Evolutionary conservation across 2,113 vertebrate genomes (phyloP).

Genomic region (Myodes glareolus): DNA sequence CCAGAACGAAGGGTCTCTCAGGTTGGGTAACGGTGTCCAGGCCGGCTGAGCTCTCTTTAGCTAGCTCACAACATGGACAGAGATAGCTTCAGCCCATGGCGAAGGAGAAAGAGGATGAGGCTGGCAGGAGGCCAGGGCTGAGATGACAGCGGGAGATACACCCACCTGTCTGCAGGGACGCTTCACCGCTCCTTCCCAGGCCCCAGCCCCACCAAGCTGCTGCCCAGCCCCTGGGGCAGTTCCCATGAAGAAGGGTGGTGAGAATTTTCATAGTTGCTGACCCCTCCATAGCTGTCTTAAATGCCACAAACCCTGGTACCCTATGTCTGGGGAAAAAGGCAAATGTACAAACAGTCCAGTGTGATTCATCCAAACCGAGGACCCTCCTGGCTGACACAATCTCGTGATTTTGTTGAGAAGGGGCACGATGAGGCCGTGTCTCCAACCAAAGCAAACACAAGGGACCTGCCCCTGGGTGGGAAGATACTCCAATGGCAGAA

Average conservation of each 20-base stretch:
- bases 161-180: constrained; percentile 78
- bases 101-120: constrained; percentile 72
- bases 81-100: constrained; percentile 57
- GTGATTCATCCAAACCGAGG: constrained; percentile 17
- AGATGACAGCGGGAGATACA: constrained; percentile 79
- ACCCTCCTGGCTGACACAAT: constrained; percentile 28
- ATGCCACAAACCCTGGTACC: background rate
- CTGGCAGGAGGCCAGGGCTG: constrained; percentile 74
- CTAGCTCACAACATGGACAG: constrained; percentile 55
- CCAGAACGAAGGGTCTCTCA: constrained; percentile 1
- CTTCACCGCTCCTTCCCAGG: constrained; percentile 69
- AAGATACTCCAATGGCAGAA: background rate
- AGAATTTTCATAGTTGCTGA: constrained; percentile 54
- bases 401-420: constrained; percentile 17
- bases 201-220: constrained; percentile 47
- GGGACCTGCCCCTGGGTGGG: background rate
- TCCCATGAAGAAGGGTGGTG: constrained; percentile 73
- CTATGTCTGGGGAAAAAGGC: background rate
- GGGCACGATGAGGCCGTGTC: background rate
- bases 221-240: constrained; percentile 75
- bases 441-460: constrained; percentile 5
- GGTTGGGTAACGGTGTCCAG: constrained; percentile 58
- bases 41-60: background rate
- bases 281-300: background rate
- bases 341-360: background rate